Evolutionary conservation across 2,797 vertebrate species (phyloP).

Genomic region (Oreonectes daqikongensis): DNA sequence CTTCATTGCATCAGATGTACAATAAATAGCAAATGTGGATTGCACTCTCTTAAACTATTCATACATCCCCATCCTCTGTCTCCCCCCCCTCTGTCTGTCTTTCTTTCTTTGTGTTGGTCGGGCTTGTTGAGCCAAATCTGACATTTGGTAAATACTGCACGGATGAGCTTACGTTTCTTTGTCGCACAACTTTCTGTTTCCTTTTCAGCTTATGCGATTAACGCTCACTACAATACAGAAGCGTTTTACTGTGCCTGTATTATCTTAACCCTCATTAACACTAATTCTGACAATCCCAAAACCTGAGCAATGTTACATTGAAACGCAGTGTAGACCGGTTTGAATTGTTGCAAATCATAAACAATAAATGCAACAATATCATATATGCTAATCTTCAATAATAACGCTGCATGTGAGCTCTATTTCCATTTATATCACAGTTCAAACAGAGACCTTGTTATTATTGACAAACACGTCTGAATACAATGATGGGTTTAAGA

Average conservation of each 20-base stretch:
- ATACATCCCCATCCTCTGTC: conserved; percentile 5
- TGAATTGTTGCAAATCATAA: conserved; percentile 1
- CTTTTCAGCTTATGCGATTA: conserved; percentile 54
- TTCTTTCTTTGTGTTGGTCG: conserved; percentile 35
- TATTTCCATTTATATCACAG: not conserved
- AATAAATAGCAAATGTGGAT: conserved; percentile 34
- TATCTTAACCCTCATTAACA: conserved; percentile 54
- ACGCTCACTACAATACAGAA: conserved; percentile 26
- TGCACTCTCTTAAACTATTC: conserved; percentile 31
- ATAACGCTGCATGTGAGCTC: not conserved
- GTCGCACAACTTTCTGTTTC: conserved; percentile 48
- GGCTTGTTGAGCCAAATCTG: conserved; percentile 57
- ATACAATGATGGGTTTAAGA: conserved; percentile 18
- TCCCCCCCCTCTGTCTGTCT: not conserved
- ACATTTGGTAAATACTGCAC: conserved; percentile 55
- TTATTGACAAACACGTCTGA: conserved; percentile 31
- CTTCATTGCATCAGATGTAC: conserved; percentile 46
- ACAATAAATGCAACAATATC: not conserved
- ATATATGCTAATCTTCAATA: not conserved
- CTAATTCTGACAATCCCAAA: conserved; percentile 49
- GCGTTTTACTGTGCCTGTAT: conserved; percentile 39
- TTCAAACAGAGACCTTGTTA: not conserved
- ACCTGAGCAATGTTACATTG: conserved; percentile 22
- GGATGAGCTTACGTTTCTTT: conserved; percentile 37
- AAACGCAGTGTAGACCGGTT: not conserved